A percentile compares a stretch with the other conserved stretches of the same genome.
Conservation (phyloP, 37 sponge, comb jelly and placozoan species). For the Haliclona indistincta region DNA sequence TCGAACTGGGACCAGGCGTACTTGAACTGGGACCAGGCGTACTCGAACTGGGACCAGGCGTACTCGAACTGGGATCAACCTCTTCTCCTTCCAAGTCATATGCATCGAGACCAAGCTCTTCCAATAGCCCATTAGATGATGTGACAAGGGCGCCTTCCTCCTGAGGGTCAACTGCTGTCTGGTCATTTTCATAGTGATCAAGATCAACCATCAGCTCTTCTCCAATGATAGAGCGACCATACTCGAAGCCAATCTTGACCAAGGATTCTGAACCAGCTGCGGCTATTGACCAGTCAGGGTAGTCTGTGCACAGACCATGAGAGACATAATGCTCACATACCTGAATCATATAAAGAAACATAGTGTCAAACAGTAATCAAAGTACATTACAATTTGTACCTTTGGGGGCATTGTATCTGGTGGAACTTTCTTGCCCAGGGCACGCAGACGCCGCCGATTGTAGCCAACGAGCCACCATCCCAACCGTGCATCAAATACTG, state of each 20-base stretch:
- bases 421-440: slow-evolving; percentile 51
- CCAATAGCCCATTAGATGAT: slow-evolving; percentile 45
- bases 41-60: background rate
- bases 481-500: slow-evolving; percentile 54
- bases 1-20: background rate
- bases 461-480: slow-evolving; percentile 51
- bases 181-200: slow-evolving; percentile 9
- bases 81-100: slow-evolving; percentile 31
- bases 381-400: too few species aligned
- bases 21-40: background rate
- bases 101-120: slow-evolving; percentile 48
- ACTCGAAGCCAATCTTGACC: slow-evolving; percentile 49
- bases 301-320: slow-evolving; percentile 41
- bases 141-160: slow-evolving; percentile 40
- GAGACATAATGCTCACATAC: slow-evolving; percentile 49
- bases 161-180: slow-evolving; percentile 34
- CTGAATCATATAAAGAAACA: slow-evolving; percentile 4
- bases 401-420: slow-evolving; percentile 47
- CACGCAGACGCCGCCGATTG: slow-evolving; percentile 50
- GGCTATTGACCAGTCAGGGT: slow-evolving; percentile 52
- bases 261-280: slow-evolving; percentile 28
- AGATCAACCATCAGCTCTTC: slow-evolving; percentile 36
- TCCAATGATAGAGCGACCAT: slow-evolving; percentile 44
- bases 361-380: too few species aligned
- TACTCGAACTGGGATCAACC: background rate